These are phyloP conservation scores for Serranus cabrilla DNA, from an alignment of 2,797 vertebrate species.

Conservation along the genomic window DNA sequence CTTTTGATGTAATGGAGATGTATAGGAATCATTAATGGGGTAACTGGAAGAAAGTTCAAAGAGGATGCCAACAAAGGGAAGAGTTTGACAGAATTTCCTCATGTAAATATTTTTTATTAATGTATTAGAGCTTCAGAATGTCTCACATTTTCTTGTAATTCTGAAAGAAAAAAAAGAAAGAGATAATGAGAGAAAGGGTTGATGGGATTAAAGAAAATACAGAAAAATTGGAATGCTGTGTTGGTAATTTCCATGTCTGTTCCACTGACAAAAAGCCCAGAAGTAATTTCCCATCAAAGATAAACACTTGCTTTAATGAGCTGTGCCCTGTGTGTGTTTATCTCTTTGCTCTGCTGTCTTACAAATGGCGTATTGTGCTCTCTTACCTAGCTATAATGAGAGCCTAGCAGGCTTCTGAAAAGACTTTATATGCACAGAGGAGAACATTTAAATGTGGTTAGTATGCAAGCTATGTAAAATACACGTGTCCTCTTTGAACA, in stretches of 20 bases:
- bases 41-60: background rate
- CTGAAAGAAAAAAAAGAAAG: slow-evolving; percentile 7
- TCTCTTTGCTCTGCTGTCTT: slow-evolving; percentile 39
- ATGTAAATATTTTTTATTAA: slow-evolving; percentile 13
- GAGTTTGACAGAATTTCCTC: background rate
- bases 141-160: background rate
- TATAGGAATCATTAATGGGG: slow-evolving; percentile 9
- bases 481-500: slow-evolving; percentile 10
- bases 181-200: slow-evolving; percentile 1
- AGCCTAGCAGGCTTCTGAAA: slow-evolving; percentile 9
- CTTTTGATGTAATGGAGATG: slow-evolving; percentile 7
- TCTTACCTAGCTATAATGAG: slow-evolving; percentile 35
- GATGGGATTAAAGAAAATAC: background rate
- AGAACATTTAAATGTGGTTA: slow-evolving; percentile 3
- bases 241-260: slow-evolving; percentile 38
- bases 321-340: slow-evolving; percentile 37
- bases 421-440: background rate
- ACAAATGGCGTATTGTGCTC: slow-evolving; percentile 31
- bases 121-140: background rate
- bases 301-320: slow-evolving; percentile 61
- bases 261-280: slow-evolving; percentile 46
- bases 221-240: slow-evolving; percentile 28
- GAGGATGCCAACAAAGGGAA: background rate
- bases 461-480: slow-evolving; percentile 6
- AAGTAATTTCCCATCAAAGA: slow-evolving; percentile 55